phyloP scores from a whole-genome alignment of 2,113 vertebrate genomes.

The Nymphicus hollandicus region DNA sequence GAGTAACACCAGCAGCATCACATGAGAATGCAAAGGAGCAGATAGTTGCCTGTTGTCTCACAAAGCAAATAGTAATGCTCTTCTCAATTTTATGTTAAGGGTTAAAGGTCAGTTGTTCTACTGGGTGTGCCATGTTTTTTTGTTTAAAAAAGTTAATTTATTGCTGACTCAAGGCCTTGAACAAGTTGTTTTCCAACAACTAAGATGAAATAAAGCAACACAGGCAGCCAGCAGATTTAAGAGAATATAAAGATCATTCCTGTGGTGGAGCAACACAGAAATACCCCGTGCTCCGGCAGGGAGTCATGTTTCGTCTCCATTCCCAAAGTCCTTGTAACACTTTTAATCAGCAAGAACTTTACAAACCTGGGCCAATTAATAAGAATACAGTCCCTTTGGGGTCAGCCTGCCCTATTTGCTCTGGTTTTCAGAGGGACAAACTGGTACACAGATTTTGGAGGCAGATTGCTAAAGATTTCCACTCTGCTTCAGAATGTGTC shows the following conservation, averaged over 20 bases:
- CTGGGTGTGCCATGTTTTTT: background rate
- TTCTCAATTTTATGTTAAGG: background rate
- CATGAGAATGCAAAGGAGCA: background rate
- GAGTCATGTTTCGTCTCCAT: background rate
- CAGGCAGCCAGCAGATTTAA: background rate
- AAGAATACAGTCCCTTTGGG: background rate
- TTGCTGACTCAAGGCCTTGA: slow-evolving; percentile 6
- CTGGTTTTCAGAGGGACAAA: background rate
- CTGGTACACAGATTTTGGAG: background rate
- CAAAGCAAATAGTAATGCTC: background rate
- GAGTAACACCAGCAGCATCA: background rate
- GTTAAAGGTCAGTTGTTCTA: slow-evolving; percentile 21
- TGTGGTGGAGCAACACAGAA: slow-evolving; percentile 2
- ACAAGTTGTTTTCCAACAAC: slow-evolving; percentile 25
- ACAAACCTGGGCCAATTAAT: background rate
- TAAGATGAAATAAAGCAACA: slow-evolving; percentile 10
- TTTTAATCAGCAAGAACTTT: background rate
- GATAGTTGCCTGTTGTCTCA: background rate
- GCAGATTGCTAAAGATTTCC: background rate
- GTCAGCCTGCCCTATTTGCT: background rate
- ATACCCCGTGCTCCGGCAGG: background rate
- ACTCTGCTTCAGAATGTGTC: background rate
- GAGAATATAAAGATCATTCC: background rate
- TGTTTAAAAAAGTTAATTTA: slow-evolving; percentile 14
- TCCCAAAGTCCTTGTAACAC: background rate